These are phyloP conservation scores for Drosophila austrosaltans DNA, from an alignment of 2,888 invertebrate species.

Conservation along the genomic window DNA sequence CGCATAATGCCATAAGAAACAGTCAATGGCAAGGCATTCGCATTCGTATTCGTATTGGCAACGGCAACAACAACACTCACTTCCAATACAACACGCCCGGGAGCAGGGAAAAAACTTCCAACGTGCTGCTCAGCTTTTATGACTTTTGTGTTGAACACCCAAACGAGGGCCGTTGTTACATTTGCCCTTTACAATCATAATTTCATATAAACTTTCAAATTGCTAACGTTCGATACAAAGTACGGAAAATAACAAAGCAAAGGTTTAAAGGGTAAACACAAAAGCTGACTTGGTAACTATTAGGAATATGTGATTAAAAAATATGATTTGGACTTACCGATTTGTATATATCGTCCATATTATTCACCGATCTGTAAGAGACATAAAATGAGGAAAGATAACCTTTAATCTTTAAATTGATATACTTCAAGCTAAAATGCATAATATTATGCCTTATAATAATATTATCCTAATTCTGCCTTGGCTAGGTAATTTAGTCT, in stretches of 20 bases:
- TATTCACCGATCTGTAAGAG: too few relatives aligned
- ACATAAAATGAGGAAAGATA: too few relatives aligned
- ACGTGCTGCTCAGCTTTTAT: conserved; percentile 65
- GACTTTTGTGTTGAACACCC: conserved; percentile 46
- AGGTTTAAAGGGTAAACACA: neutral
- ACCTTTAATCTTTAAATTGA: too few relatives aligned
- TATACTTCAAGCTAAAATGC: too few relatives aligned
- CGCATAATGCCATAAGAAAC: conserved; percentile 61
- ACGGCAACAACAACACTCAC: conserved; percentile 31
- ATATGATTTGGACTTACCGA: too few relatives aligned
- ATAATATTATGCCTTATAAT: too few relatives aligned
- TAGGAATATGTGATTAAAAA: too few relatives aligned
- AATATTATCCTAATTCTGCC: too few relatives aligned
- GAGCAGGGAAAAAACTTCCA: conserved; percentile 53
- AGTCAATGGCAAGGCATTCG: conserved; percentile 28
- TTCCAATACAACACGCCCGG: conserved; percentile 59
- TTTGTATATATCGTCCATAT: too few relatives aligned
- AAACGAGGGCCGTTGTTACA: conserved; percentile 42
- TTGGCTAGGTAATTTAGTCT: too few relatives aligned
- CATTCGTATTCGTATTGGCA: neutral
- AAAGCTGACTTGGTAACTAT: neutral
- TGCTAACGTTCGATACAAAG: neutral
- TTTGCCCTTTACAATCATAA: conserved; percentile 7
- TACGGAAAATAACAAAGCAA: neutral
- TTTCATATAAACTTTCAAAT: neutral